Percentiles rank a stretch among this genome's conserved stretches.
Evolutionary conservation across 2,888 invertebrate species (phyloP).

Genomic region (Cheilosia urbana): DNA sequence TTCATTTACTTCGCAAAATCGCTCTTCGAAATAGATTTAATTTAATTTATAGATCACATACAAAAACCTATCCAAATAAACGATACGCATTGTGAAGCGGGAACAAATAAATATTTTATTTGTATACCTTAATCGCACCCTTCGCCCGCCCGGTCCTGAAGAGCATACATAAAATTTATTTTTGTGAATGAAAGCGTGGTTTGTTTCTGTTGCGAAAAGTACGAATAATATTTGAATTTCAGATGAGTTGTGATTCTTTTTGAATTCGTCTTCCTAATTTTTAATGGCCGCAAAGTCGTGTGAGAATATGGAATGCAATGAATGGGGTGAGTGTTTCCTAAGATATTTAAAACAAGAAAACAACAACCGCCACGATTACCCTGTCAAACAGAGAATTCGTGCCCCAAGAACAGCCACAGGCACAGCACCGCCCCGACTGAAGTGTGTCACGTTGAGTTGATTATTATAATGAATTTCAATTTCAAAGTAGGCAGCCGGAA

Average conservation of each 20-base stretch:
- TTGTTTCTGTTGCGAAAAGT: conserved; percentile 28
- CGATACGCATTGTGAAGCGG: conserved; percentile 27
- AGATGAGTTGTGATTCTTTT: conserved; percentile 43
- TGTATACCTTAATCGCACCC: background rate
- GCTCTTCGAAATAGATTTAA: background rate
- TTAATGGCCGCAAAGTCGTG: conserved; percentile 10
- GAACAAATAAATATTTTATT: conserved; percentile 31
- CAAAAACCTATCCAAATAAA: conserved; percentile 28
- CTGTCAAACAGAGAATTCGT: conserved; percentile 9
- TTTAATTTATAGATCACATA: background rate
- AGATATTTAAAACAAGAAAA: conserved; percentile 30
- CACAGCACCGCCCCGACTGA: conserved; percentile 4
- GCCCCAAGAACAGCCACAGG: background rate
- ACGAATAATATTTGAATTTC: conserved; percentile 49
- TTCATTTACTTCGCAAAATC: conserved; percentile 43
- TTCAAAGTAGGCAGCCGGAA: conserved; percentile 39
- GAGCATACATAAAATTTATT: background rate
- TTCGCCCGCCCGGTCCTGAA: background rate
- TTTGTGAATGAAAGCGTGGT: conserved; percentile 59
- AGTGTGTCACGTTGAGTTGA: conserved; percentile 67
- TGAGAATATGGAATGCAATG: conserved; percentile 28
- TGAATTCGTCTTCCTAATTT: background rate
- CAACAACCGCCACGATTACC: conserved; percentile 8
- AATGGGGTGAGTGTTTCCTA: conserved; percentile 69
- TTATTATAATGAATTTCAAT: conserved; percentile 58